Evolutionary conservation across 2,888 invertebrate genomes (phyloP).

Genomic region (Acanthopleura granulata): DNA sequence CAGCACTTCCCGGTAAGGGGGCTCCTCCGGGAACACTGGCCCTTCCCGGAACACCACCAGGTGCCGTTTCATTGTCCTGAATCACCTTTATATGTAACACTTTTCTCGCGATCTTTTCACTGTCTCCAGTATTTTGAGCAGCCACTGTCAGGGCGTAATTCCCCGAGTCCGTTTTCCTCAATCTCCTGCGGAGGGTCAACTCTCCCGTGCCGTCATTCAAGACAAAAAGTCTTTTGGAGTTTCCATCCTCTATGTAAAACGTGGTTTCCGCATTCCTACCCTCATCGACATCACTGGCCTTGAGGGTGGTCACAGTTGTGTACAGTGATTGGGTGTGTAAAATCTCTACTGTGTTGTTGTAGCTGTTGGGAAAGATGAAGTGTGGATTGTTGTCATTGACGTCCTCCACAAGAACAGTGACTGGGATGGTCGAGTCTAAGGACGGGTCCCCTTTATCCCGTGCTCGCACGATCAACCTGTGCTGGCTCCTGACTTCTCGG

Average conservation of each 20-base stretch:
- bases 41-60: neutral
- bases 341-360: constrained; percentile 46
- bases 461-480: neutral
- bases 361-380: constrained; percentile 51
- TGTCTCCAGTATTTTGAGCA: constrained; percentile 22
- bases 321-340: constrained; percentile 41
- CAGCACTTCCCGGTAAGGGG: too few relatives aligned
- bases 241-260: constrained; percentile 56
- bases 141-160: constrained; percentile 41
- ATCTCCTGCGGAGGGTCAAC: constrained; percentile 37
- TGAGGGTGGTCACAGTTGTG: constrained; percentile 44
- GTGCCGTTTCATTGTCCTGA: neutral
- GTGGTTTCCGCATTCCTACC: constrained; percentile 51
- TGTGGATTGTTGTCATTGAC: constrained; percentile 60
- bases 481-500: constrained; percentile 37
- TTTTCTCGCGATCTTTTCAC: neutral
- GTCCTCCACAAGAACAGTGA: constrained; percentile 48
- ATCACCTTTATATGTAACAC: neutral
- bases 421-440: constrained; percentile 29
- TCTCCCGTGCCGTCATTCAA: constrained; percentile 64
- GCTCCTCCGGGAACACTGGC: too few relatives aligned
- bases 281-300: constrained; percentile 53
- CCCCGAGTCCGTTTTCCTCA: constrained; percentile 34
- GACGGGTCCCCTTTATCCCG: constrained; percentile 10
- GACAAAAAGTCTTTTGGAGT: constrained; percentile 62